A percentile compares a stretch with the other conserved stretches of the same genome.
These are phyloP conservation scores for Synanthedon andrenaeformis DNA, from an alignment of 2,888 invertebrate genomes.

Conservation along the genomic window DNA sequence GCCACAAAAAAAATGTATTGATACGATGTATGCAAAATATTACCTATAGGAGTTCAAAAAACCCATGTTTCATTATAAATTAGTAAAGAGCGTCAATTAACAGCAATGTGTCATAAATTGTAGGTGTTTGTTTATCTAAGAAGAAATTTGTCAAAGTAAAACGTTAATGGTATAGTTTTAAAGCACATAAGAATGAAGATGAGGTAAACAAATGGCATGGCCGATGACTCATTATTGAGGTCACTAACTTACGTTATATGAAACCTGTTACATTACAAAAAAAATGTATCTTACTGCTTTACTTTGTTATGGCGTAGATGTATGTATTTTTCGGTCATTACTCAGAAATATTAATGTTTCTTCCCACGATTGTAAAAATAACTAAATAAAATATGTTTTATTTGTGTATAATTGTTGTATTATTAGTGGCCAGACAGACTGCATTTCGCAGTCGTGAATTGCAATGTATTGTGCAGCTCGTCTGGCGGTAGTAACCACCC, in stretches of 20 bases:
- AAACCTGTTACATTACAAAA: conserved; percentile 40
- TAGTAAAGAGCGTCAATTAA: conserved; percentile 1
- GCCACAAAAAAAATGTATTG: no score
- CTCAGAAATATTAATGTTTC: conserved; percentile 27
- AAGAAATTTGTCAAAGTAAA: conserved; percentile 14
- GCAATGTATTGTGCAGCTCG: no score
- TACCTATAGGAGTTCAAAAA: no score
- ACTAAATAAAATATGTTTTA: no score
- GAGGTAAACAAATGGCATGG: conserved; percentile 29
- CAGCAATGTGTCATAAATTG: conserved; percentile 5
- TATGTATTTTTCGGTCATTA: conserved; percentile 15
- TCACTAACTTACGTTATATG: conserved; percentile 34
- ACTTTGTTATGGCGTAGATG: conserved; percentile 18
- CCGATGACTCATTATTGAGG: conserved; percentile 27
- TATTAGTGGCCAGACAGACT: no score
- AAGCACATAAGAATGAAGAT: conserved; percentile 12
- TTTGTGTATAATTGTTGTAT: no score
- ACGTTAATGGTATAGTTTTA: neutral
- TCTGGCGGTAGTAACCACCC: no score
- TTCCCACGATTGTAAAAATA: conserved; percentile 19
- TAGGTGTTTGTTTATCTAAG: conserved; percentile 3
- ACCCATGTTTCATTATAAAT: no score
- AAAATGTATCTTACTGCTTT: conserved; percentile 21
- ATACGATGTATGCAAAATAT: no score
- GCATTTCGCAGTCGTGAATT: no score